Conservation (phyloP, 2,113 vertebrate species). For the Xerus inauris region DNA sequence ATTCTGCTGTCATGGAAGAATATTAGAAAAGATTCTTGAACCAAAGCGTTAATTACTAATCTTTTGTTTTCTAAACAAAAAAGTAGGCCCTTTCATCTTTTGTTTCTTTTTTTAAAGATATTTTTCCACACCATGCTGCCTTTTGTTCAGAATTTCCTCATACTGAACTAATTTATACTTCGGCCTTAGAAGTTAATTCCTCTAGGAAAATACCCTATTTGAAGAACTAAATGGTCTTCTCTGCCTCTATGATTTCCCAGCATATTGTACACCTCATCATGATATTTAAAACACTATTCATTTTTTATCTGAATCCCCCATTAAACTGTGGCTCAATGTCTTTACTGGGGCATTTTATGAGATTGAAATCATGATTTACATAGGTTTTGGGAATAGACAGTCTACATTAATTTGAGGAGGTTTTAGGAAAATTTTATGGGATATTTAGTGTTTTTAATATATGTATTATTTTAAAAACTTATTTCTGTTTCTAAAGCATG, state of each 20-base stretch:
- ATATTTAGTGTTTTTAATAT: background rate
- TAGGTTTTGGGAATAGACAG: background rate
- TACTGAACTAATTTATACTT: background rate
- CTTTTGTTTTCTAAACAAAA: background rate
- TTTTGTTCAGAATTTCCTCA: background rate
- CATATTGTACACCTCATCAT: background rate
- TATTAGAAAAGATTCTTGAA: background rate
- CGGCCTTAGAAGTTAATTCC: background rate
- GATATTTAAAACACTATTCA: background rate
- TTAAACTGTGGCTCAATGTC: background rate
- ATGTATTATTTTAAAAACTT: background rate
- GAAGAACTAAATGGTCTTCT: background rate
- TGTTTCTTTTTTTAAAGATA: background rate
- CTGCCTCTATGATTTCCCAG: background rate
- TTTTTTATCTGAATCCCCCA: background rate
- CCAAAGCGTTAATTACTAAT: background rate
- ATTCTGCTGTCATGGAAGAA: background rate
- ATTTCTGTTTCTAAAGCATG: background rate
- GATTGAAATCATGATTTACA: background rate
- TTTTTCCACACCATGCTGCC: background rate
- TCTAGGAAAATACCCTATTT: background rate
- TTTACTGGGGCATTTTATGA: background rate
- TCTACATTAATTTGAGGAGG: background rate
- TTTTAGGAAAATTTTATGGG: background rate
- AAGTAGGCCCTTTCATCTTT: background rate